Percentiles rank a stretch among this genome's conserved stretches.
Evolutionary conservation across 2,888 invertebrate species (phyloP).

Genomic region (Choristoneura rosaceana): DNA sequence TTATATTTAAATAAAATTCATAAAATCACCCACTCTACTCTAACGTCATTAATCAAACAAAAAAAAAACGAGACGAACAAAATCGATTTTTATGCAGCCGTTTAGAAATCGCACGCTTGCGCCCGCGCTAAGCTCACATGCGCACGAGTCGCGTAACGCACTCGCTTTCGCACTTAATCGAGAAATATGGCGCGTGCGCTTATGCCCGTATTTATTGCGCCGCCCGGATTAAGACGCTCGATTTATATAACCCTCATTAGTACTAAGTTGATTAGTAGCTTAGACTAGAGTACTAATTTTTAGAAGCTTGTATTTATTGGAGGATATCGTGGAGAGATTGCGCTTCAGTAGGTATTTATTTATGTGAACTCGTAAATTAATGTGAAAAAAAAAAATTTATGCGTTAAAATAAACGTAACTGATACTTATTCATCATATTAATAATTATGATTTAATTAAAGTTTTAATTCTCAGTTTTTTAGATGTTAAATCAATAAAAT

Average conservation of each 20-base stretch:
- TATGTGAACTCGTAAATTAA: background rate
- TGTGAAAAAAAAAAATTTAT: too few species aligned
- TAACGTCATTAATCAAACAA: background rate
- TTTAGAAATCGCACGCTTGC: slow-evolving; percentile 4
- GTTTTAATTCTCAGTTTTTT: too few species aligned
- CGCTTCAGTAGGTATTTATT: background rate
- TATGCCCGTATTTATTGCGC: slow-evolving; percentile 82
- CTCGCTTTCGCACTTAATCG: slow-evolving; percentile 84
- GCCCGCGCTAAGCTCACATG: slow-evolving; percentile 25
- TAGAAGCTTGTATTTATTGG: background rate
- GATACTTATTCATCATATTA: too few species aligned
- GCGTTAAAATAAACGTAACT: too few species aligned
- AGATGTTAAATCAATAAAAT: too few species aligned
- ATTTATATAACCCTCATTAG: slow-evolving; percentile 82
- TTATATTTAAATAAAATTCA: too few species aligned
- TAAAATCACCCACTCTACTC: too few species aligned
- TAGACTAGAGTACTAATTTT: slow-evolving; percentile 44
- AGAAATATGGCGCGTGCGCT: slow-evolving; percentile 83
- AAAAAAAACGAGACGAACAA: background rate
- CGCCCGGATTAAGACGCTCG: slow-evolving; percentile 78
- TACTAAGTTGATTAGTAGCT: slow-evolving; percentile 78
- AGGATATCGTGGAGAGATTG: background rate
- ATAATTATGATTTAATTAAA: too few species aligned
- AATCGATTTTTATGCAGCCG: background rate
- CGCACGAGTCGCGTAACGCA: slow-evolving; percentile 47